Conservation (phyloP, 2,797 vertebrate genomes). For the Phylloscopus collybita region DNA sequence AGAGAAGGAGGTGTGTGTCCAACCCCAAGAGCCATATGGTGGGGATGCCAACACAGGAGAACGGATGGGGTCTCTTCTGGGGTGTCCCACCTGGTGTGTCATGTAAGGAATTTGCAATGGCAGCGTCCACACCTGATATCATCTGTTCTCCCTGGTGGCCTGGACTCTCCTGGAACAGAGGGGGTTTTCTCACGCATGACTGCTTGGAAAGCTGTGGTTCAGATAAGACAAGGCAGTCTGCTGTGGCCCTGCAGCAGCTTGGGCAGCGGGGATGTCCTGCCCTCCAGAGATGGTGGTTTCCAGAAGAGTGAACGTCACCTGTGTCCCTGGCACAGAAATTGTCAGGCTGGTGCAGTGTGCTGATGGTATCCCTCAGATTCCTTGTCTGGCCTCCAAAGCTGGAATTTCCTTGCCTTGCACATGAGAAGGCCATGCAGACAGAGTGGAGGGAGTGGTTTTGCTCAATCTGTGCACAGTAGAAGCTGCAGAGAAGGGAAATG, state of each 20-base stretch:
- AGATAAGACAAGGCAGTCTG: background rate
- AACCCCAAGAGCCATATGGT: background rate
- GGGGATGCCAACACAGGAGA: background rate
- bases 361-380: background rate
- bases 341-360: background rate
- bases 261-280: background rate
- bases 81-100: background rate
- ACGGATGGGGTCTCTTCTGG: background rate
- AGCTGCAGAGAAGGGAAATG: background rate
- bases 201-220: background rate
- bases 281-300: background rate
- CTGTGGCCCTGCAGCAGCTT: background rate
- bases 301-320: background rate
- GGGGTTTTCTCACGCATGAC: background rate
- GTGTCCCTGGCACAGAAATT: background rate
- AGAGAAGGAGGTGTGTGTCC: background rate
- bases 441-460: background rate
- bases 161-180: background rate
- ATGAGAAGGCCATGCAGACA: accelerated
- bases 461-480: background rate
- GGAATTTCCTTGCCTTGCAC: background rate
- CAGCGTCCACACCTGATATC: background rate
- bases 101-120: background rate
- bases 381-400: background rate
- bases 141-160: background rate